Evolutionary conservation across 1,140 invertebrate species (phyloP), one percentile per base, ranked within the genome.

Genomic region (Sesamia nonagrioides): DNA sequence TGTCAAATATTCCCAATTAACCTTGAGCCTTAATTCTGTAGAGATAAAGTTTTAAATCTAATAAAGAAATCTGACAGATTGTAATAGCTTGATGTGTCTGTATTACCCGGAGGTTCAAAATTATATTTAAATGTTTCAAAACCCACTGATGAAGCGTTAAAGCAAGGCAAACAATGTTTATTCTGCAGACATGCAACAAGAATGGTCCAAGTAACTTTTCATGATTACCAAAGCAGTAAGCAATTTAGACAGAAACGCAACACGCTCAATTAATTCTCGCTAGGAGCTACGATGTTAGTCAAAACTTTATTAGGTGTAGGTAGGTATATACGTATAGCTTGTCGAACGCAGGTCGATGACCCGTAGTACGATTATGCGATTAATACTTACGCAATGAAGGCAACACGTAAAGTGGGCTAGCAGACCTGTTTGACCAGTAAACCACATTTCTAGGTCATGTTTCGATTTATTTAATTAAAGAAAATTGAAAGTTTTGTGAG

Each of bases 391-490:
- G 37, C 61, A 66, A 66, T 42, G 61, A 18, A 42, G 37, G 35
- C 37, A 42, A 42, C 61, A 66, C 61, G 37, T 66, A 37, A 66
- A 60, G 56, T 60, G 27, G 61, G 9, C n/a, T 66, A 40, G 60
- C 61, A 66, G 61, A 66, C 27, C 37, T 42, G 61, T 66, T 40
- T 66, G 61, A 66, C 61, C 37, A 66, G 61, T 42, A 40, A 66
- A n/a, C 61, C 5, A 8, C 15, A 11, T 66, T 66, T 66, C 61
- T 66, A 66, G 61, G 61, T 66, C 61, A 66, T 66, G 37, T 42
- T 66, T 42, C 37, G 40, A 40, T 66, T 42, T 37, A 42, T 37
- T 7, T 33, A 18, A 37, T 42, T 42, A 21, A 21, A 42, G 37
- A 66, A 11, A 42, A 42, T 66, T 7, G 61, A 66, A 66, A 66